phyloP scores from a whole-genome alignment of 1,140 invertebrate genomes.

The Drosophila kurseongensis region DNA sequence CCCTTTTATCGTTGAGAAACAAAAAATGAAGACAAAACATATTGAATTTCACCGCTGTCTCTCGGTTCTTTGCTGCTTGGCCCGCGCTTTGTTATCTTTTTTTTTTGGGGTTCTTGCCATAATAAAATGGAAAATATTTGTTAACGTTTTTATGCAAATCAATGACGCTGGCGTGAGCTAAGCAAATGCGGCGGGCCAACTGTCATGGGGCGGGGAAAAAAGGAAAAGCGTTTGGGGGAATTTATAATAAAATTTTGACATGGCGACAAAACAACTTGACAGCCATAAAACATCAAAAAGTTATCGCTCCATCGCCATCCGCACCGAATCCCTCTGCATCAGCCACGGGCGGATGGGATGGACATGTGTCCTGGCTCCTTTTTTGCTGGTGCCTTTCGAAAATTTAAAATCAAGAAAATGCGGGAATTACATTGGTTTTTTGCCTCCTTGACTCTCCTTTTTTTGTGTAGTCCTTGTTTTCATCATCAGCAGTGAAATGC shows the following conservation, averaged over 20 bases:
- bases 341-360: constrained; percentile 48
- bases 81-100: constrained; percentile 43
- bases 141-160: constrained; percentile 80
- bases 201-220: too few species aligned
- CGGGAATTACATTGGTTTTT: constrained; percentile 52
- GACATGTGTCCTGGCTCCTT: constrained; percentile 58
- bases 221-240: constrained; percentile 24
- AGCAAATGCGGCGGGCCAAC: constrained; percentile 19
- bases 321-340: constrained; percentile 24
- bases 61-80: constrained; percentile 15
- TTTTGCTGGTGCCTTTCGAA: constrained; percentile 29
- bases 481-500: constrained; percentile 78
- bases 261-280: constrained; percentile 74
- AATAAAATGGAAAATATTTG: constrained; percentile 78
- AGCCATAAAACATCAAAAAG: constrained; percentile 82
- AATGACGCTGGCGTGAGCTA: constrained; percentile 46
- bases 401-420: constrained; percentile 69
- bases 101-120: constrained; percentile 40
- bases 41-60: constrained; percentile 67
- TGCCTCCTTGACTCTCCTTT: not conserved
- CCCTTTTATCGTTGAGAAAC: constrained; percentile 30
- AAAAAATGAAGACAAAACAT: constrained; percentile 54
- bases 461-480: constrained; percentile 46
- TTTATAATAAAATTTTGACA: constrained; percentile 78
- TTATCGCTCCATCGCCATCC: constrained; percentile 59